Evolutionary conservation across 2,797 vertebrate genomes (phyloP), one percentile per base, ranked within the genome.

Genomic region (Orestias chungarensis): DNA sequence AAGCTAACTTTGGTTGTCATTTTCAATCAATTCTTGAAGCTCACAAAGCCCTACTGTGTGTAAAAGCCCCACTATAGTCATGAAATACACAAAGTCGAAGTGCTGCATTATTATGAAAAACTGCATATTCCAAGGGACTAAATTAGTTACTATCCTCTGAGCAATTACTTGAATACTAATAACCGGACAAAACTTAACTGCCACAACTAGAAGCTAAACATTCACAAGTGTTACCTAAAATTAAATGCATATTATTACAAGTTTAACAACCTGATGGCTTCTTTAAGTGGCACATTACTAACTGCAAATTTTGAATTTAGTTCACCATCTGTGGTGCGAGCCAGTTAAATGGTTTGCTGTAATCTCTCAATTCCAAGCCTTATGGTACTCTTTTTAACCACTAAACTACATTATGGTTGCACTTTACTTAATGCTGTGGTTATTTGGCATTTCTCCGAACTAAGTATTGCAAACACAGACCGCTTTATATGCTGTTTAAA

Each of bases 391-490:
- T 50, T 43, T n/a, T 66, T 33, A 50, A 38, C 73, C 55, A 70
- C 42, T 64, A 66, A 66, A 35, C 40, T 42, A 66, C 46, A 43
- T 78, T 80, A 73, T 62, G 67, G 61, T 47, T 78, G 71, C 35
- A 57, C 64, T 74, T 20, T 61, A 57, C 66, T 71, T 71, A 75
- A 82, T 52, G 79, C 79, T 59, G 62, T 83, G 50, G 68, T 75
- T 66, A 72, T 29, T 40, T 69, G 81, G 85, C 82, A 73, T 8
- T 23, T 4, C 17, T 86, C 80, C 85, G 83, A 79, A 81, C 67
- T 62, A 70, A 81, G 74, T 64, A 68, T 66, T 83, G 50, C 61
- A 70, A 73, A 75, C 67, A 68, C 49, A 50, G 73, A 50, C 35
- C 52, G 75, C 66, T 73, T 75, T 76, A 57, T 65, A 33, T 64